These are phyloP conservation scores for Phaethornis superciliosus DNA, from an alignment of 2,113 vertebrate species.

Conservation along the genomic window DNA sequence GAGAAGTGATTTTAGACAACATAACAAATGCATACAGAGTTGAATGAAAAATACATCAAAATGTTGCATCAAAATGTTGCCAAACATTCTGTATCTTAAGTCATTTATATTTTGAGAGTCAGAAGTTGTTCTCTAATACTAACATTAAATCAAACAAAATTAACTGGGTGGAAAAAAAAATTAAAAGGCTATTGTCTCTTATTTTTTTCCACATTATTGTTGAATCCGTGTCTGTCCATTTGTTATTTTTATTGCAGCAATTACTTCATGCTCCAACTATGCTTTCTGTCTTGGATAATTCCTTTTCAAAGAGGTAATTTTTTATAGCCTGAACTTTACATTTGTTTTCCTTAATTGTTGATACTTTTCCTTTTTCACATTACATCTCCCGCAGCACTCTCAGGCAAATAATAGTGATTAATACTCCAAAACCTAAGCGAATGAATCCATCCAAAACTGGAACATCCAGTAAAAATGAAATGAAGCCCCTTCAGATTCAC, in stretches of 20 bases:
- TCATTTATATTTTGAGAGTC: not conserved
- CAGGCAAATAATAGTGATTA: not conserved
- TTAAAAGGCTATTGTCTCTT: not conserved
- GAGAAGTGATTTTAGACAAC: not conserved
- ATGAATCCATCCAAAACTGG: not conserved
- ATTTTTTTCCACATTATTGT: not conserved
- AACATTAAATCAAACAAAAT: not conserved
- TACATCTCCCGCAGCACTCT: not conserved
- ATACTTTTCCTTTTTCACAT: not conserved
- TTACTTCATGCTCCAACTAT: not conserved
- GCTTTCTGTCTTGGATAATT: not conserved
- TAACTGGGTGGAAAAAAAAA: not conserved
- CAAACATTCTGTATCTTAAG: not conserved
- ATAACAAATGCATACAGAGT: not conserved
- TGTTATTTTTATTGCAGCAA: not conserved
- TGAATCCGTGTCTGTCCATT: rapidly evolving
- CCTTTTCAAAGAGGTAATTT: not conserved
- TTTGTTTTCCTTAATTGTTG: not conserved
- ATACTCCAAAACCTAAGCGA: not conserved
- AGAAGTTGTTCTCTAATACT: not conserved
- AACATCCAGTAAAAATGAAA: not conserved
- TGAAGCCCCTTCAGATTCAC: no score
- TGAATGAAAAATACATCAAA: not conserved
- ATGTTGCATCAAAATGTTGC: not conserved
- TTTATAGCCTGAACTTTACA: not conserved